Percentiles rank a stretch among this genome's conserved stretches.
Evolutionary conservation across 2,888 invertebrate genomes (phyloP).

Genomic region (Gortyna flavago): DNA sequence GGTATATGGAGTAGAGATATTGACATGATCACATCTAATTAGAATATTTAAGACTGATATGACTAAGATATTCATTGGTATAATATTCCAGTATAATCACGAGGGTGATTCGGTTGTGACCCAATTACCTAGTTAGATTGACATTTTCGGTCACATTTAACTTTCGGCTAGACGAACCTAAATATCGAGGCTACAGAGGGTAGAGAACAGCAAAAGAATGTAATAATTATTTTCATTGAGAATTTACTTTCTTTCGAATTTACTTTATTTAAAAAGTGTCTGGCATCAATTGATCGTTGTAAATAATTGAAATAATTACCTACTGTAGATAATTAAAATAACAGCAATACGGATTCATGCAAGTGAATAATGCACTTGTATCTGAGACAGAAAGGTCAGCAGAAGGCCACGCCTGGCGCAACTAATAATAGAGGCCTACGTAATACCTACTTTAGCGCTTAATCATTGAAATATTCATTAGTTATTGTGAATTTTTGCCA

Average conservation of each 20-base stretch:
- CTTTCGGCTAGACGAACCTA: background rate
- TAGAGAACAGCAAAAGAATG: background rate
- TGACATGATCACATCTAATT: constrained; percentile 11
- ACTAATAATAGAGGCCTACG: constrained; percentile 64
- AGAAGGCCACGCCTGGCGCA: constrained; percentile 68
- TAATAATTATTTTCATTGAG: background rate
- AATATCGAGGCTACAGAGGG: background rate
- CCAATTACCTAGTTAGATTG: background rate
- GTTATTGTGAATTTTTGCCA: constrained; percentile 22
- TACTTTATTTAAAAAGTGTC: too few species aligned
- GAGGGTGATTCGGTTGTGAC: constrained; percentile 1
- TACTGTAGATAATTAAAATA: constrained; percentile 3
- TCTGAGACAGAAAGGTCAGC: constrained; percentile 68
- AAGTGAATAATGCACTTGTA: constrained; percentile 64
- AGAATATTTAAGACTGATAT: constrained; percentile 9
- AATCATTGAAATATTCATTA: constrained; percentile 48
- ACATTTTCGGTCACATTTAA: constrained; percentile 14
- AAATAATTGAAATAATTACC: background rate
- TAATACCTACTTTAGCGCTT: constrained; percentile 47
- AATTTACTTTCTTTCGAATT: background rate
- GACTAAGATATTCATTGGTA: constrained; percentile 19
- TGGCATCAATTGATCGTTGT: background rate
- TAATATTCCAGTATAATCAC: constrained; percentile 14
- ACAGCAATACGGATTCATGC: constrained; percentile 40
- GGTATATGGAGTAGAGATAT: background rate